Conservation (phyloP, 2,888 invertebrate genomes). For the Ellobium chinense region DNA sequence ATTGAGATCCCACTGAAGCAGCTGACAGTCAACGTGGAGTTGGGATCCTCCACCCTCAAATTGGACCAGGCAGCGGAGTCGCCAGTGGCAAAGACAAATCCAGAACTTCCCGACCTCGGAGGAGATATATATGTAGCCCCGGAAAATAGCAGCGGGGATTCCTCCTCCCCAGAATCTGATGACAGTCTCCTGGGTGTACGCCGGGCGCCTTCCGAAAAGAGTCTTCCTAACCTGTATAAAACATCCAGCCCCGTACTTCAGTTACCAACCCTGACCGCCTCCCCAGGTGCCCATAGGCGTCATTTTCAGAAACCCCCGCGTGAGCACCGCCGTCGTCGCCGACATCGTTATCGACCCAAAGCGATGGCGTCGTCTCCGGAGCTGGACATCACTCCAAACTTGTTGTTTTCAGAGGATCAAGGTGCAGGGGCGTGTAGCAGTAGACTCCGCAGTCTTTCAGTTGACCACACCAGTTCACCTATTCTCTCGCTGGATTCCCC, state of each 20-base stretch:
- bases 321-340: conserved; percentile 19
- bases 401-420: too few species aligned
- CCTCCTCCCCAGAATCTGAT: conserved; percentile 45
- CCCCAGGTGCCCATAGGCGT: conserved; percentile 15
- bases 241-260: conserved; percentile 16
- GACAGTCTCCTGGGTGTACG: conserved; percentile 46
- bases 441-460: conserved; percentile 36
- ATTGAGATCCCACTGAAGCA: conserved; percentile 68
- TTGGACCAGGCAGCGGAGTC: conserved; percentile 29
- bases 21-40: conserved; percentile 64
- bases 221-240: conserved; percentile 13
- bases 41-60: conserved; percentile 56
- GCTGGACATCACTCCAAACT: background rate
- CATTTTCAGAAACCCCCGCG: background rate
- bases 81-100: background rate
- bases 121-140: conserved; percentile 35
- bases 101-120: too few species aligned
- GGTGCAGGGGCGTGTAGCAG: background rate
- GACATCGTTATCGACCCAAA: background rate
- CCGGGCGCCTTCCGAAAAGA: conserved; percentile 13
- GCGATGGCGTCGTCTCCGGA: conserved; percentile 19
- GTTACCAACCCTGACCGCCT: conserved; percentile 23
- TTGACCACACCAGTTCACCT: conserved; percentile 25
- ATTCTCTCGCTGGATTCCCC: conserved; percentile 25
- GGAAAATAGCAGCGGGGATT: conserved; percentile 29